Percentiles rank a stretch among this genome's conserved stretches.
phyloP scores from a whole-genome alignment of 2,888 invertebrate genomes.

The Yponomeuta sedellus region DNA sequence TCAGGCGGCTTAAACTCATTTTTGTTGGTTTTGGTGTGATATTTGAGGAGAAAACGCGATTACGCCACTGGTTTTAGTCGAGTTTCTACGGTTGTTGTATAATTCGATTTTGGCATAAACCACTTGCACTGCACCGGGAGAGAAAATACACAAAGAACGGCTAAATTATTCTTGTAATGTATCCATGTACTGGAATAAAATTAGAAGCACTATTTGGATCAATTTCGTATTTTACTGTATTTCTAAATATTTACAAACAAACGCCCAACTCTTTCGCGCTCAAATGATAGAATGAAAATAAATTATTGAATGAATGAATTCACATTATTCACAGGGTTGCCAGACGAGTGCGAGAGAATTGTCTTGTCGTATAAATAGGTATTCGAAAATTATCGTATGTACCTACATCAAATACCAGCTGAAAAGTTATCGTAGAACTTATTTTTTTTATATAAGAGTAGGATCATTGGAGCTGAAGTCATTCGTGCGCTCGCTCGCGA shows the following conservation, averaged over 20 bases:
- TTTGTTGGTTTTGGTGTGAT: constrained; percentile 25
- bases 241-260: constrained; percentile 17
- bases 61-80: neutral
- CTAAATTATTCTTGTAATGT: neutral
- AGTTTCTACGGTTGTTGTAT: neutral
- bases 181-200: neutral
- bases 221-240: neutral
- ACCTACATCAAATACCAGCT: no score
- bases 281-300: constrained; percentile 44
- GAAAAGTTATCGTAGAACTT: no score
- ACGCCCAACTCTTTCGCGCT: constrained; percentile 49
- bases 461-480: no score
- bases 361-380: no score
- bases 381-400: no score
- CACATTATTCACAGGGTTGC: no score
- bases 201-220: neutral
- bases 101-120: neutral
- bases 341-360: no score
- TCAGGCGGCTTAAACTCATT: constrained; percentile 68
- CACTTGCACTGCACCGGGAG: neutral
- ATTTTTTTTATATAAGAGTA: no score
- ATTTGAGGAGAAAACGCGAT: neutral
- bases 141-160: constrained; percentile 29
- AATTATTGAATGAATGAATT: no score
- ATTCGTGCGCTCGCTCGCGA: no score